Conservation (phyloP, 2,797 vertebrate species). For the Lycodopsis pacificus region DNA sequence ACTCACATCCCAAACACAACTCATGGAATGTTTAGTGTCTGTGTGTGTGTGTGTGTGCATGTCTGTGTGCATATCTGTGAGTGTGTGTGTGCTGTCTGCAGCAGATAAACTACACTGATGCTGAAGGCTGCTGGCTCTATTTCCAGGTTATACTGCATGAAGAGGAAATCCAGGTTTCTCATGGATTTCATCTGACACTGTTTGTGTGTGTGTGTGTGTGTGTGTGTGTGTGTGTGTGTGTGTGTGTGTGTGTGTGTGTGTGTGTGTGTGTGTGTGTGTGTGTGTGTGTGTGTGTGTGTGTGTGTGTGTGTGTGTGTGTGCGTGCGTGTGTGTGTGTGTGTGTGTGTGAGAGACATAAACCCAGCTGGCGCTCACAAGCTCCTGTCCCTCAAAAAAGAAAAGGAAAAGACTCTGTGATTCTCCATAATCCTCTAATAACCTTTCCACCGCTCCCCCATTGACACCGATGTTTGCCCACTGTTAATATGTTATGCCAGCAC, state of each 20-base stretch:
- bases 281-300: conserved; percentile 35
- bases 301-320: conserved; percentile 36
- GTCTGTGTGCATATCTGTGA: conserved; percentile 3
- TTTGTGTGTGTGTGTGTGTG: conserved; percentile 25
- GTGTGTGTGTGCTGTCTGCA: conserved; percentile 23
- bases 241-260: conserved; percentile 29
- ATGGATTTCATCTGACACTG: conserved; percentile 66
- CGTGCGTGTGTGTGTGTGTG: conserved; percentile 38
- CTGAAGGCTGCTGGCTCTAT: conserved; percentile 45
- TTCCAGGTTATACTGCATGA: conserved; percentile 48
- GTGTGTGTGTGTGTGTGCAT: conserved; percentile 1
- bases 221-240: conserved; percentile 41
- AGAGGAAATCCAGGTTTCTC: conserved; percentile 74
- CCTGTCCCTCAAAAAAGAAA: conserved; percentile 41
- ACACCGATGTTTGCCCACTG: conserved; percentile 64
- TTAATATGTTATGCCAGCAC: conserved; percentile 78
- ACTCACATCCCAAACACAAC: conserved; percentile 25
- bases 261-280: conserved; percentile 38
- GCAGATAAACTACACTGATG: conserved; percentile 36
- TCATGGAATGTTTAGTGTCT: conserved; percentile 7
- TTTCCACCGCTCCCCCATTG: conserved; percentile 58
- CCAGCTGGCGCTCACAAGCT: conserved; percentile 64
- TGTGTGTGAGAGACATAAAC: conserved; percentile 51
- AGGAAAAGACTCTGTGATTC: conserved; percentile 64
- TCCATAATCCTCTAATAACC: conserved; percentile 77